Evolutionary conservation across 2,888 invertebrate species (phyloP).

Genomic region (Anticlea derivata): DNA sequence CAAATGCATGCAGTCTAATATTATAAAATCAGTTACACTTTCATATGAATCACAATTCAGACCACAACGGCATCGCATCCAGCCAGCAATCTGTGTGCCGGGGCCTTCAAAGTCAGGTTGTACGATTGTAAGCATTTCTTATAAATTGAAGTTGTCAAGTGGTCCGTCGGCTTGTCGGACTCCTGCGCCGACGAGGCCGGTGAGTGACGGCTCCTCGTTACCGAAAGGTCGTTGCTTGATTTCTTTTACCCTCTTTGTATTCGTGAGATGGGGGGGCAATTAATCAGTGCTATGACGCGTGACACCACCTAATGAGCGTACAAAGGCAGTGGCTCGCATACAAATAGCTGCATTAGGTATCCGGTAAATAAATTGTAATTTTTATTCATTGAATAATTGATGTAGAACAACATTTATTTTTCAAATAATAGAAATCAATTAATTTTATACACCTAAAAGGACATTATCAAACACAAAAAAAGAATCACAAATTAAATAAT

Average conservation of each 20-base stretch:
- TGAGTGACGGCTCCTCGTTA: conserved; percentile 77
- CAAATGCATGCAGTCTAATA: no score
- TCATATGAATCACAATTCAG: no score
- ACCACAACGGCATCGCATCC: no score
- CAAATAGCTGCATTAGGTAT: conserved; percentile 49
- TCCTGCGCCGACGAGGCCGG: conserved; percentile 33
- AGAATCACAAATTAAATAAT: no score
- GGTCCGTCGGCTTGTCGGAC: conserved; percentile 37
- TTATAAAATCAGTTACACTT: no score
- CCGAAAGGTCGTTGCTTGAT: conserved; percentile 70
- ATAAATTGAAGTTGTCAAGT: conserved; percentile 74
- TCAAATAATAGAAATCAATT: no score
- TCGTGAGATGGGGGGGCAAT: conserved; percentile 64
- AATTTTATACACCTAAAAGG: no score
- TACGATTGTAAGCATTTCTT: conserved; percentile 57
- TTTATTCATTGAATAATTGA: no score
- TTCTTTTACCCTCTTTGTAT: conserved; percentile 56
- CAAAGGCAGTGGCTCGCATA: conserved; percentile 43
- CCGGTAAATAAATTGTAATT: conserved; percentile 31
- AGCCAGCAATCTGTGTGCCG: background rate
- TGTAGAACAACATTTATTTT: no score
- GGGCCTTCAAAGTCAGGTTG: conserved; percentile 34
- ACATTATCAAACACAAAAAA: no score
- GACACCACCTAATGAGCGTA: conserved; percentile 69
- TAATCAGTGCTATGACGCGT: conserved; percentile 78